phyloP scores from a whole-genome alignment of 2,888 invertebrate species.

The Thecophora atra region DNA sequence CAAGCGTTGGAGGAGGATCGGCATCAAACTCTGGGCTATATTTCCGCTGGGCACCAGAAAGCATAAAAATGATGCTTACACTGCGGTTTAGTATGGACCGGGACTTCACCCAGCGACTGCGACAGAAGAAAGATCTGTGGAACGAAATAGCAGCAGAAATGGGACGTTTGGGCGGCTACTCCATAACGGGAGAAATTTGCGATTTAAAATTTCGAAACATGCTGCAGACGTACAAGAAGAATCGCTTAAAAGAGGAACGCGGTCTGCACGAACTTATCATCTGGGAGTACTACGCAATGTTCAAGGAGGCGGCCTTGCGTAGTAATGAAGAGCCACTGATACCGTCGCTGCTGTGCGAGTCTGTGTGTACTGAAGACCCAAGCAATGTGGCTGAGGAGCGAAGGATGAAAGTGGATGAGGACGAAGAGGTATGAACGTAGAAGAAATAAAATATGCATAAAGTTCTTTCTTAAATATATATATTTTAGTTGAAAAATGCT shows the following conservation, averaged over 20 bases:
- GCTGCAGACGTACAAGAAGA: constrained; percentile 43
- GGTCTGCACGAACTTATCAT: constrained; percentile 39
- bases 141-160: constrained; percentile 42
- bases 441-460: neutral
- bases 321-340: constrained; percentile 32
- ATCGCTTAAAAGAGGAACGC: constrained; percentile 40
- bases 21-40: constrained; percentile 10
- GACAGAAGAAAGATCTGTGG: constrained; percentile 43
- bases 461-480: neutral
- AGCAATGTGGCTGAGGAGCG: constrained; percentile 17
- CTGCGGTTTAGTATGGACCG: constrained; percentile 39
- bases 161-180: constrained; percentile 36
- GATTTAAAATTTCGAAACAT: constrained; percentile 42
- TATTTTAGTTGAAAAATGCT: neutral
- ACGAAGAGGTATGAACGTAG: neutral
- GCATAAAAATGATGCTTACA: constrained; percentile 38
- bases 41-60: constrained; percentile 41
- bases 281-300: constrained; percentile 41
- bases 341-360: constrained; percentile 41
- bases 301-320: constrained; percentile 31
- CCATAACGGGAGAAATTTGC: constrained; percentile 39
- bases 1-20: constrained; percentile 5
- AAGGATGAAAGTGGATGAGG: neutral
- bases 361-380: constrained; percentile 32
- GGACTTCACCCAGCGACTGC: constrained; percentile 38